Evolutionary conservation across 1,140 invertebrate species (phyloP).

Genomic region (Cydia splendana): DNA sequence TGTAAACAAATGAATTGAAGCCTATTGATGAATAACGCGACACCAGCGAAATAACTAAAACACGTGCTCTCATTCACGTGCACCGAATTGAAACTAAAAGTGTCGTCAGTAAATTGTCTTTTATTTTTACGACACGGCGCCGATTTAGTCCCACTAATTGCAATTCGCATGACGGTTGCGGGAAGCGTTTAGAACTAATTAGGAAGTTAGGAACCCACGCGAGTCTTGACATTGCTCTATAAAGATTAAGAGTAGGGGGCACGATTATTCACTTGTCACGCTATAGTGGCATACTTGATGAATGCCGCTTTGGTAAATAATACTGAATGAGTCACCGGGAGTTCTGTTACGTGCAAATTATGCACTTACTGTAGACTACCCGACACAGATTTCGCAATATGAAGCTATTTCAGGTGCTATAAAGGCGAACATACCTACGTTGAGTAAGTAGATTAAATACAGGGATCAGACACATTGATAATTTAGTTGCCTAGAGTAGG

Average conservation of each 20-base stretch:
- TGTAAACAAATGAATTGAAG: slow-evolving; percentile 4
- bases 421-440: too few species aligned
- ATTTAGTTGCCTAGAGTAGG: too few species aligned
- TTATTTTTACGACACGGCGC: slow-evolving; percentile 1
- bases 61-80: slow-evolving; percentile 8
- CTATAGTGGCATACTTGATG: background rate
- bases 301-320: background rate
- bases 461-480: too few species aligned
- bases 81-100: background rate
- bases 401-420: too few species aligned
- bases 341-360: background rate
- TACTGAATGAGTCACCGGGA: background rate
- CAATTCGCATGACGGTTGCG: slow-evolving; percentile 13
- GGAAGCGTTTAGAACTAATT: slow-evolving; percentile 24
- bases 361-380: background rate
- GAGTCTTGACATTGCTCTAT: slow-evolving; percentile 27
- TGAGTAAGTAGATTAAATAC: too few species aligned
- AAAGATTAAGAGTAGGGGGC: slow-evolving; percentile 24
- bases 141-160: slow-evolving; percentile 20
- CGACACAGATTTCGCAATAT: too few species aligned
- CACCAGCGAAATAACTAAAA: slow-evolving; percentile 3
- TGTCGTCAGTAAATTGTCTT: background rate
- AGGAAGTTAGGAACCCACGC: slow-evolving; percentile 23
- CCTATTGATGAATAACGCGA: slow-evolving; percentile 13
- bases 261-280: slow-evolving; percentile 28